A percentile compares a stretch with the other conserved stretches of the same genome.
phyloP scores from a whole-genome alignment of 64 coral and sea anemone genomes.

The Stichodactyla mertensii region DNA sequence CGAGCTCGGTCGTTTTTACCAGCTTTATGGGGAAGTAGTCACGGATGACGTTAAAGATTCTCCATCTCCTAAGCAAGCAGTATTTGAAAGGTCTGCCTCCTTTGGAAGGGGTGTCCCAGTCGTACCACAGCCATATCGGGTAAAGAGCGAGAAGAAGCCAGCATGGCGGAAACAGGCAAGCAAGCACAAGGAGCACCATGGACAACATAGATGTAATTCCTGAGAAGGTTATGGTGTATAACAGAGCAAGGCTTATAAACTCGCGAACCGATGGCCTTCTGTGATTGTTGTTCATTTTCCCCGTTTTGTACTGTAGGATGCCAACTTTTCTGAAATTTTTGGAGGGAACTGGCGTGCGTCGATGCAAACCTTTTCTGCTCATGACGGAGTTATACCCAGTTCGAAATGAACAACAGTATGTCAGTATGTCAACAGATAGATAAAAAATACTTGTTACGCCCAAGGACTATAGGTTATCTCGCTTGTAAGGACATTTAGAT shows the following conservation, averaged over 20 bases:
- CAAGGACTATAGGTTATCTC: too few relatives aligned
- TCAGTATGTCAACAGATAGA: too few relatives aligned
- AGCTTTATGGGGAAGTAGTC: conserved; percentile 57
- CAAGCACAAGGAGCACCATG: background rate
- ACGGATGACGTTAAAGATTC: conserved; percentile 22
- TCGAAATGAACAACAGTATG: too few relatives aligned
- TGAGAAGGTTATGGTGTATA: background rate
- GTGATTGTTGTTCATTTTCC: background rate
- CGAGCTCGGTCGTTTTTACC: conserved; percentile 40
- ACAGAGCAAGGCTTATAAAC: background rate
- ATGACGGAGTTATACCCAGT: too few relatives aligned
- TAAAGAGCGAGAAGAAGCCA: background rate
- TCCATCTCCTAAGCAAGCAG: conserved; percentile 24
- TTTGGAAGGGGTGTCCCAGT: conserved; percentile 19
- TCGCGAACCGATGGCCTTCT: background rate
- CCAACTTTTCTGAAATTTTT: too few relatives aligned
- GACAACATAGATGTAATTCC: background rate
- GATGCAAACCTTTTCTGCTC: too few relatives aligned
- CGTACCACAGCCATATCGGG: background rate
- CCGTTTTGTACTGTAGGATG: too few relatives aligned
- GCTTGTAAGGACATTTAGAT: too few relatives aligned
- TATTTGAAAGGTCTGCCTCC: background rate
- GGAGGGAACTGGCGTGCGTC: too few relatives aligned
- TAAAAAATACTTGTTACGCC: too few relatives aligned
- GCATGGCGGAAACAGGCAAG: background rate